Base-by-base conservation (phyloP, 1,140 invertebrate genomes). In the Venturia canescens region DNA sequence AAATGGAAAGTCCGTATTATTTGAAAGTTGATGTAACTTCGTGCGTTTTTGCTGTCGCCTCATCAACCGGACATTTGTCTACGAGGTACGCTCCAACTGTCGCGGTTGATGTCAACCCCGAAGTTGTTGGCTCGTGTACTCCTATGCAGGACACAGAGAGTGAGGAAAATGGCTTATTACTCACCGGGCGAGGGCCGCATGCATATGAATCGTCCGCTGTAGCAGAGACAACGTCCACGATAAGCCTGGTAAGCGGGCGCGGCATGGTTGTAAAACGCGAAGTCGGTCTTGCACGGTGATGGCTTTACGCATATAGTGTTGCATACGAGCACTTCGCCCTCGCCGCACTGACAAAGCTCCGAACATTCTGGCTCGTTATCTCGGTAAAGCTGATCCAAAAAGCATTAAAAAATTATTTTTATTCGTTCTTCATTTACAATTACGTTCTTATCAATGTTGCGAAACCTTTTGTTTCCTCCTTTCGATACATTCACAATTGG, bases 201-300 rank as follows among this genome's bases (percentile, higher is more conserved):
- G 91, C 97, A 98, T 90, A 98, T 97, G 91, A 98, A 98, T 81
- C 95, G 94, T 34, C 97, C 97, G 44, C 96, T 97, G 91, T 98
- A 98, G 91, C 97, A 98, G 80, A 98, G 94, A 90, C 97, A 98
- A 72, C 96, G 94, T 16, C 97, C 97, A 15, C 97, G 93, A 88
- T 96, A 97, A 26, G 97, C 96, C 89, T 97, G 96, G 91, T 97
- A 98, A 79, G 96, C 95, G 7, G 97, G 96, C 3, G 96, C 96
- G 23, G 96, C 95, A 91, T 98, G 97, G 88, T 96, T 97, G 92
- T 98, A 98, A 89, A 96, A 96, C 38, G 97, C 97, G 81, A 96
- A 94, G 83, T 96, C 95, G 1, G 96, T 97, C 86, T 96, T 95
- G 89, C 97, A 98, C 11, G 96, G 96, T 81, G 95, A 95, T 16